Conservation (phyloP, 2,888 invertebrate species). For the Cerastis rubricosa region DNA sequence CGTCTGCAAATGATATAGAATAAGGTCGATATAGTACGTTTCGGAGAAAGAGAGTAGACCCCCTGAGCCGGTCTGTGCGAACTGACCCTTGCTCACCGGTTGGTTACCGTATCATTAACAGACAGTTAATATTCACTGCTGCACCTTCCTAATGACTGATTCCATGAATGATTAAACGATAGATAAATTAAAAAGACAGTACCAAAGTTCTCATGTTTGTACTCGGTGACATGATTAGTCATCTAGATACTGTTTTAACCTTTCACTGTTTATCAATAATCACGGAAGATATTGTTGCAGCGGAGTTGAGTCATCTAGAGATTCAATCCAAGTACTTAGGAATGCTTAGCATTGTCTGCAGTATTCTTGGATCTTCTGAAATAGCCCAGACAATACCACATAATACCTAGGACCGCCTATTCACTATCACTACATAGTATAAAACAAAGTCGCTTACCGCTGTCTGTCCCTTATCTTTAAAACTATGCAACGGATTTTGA, state of each 20-base stretch:
- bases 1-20: too few species aligned
- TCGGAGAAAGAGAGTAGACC: too few species aligned
- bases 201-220: neutral
- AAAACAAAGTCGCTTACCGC: too few species aligned
- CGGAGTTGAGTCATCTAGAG: neutral
- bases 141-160: slow-evolving; percentile 15
- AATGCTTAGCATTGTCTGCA: neutral
- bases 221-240: neutral
- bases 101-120: slow-evolving; percentile 20
- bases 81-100: neutral
- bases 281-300: too few species aligned
- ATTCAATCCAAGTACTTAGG: neutral
- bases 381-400: neutral
- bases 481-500: too few species aligned
- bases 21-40: too few species aligned
- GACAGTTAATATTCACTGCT: slow-evolving; percentile 4
- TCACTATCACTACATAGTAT: too few species aligned
- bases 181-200: neutral
- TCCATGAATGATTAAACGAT: slow-evolving; percentile 14
- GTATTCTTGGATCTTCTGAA: neutral
- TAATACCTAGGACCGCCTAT: neutral
- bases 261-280: too few species aligned
- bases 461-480: too few species aligned
- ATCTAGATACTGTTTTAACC: too few species aligned
- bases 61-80: too few species aligned